Percentiles rank a stretch among this genome's conserved stretches.
Conservation (phyloP, 2,797 vertebrate species). For the Erithacus rubecula region DNA sequence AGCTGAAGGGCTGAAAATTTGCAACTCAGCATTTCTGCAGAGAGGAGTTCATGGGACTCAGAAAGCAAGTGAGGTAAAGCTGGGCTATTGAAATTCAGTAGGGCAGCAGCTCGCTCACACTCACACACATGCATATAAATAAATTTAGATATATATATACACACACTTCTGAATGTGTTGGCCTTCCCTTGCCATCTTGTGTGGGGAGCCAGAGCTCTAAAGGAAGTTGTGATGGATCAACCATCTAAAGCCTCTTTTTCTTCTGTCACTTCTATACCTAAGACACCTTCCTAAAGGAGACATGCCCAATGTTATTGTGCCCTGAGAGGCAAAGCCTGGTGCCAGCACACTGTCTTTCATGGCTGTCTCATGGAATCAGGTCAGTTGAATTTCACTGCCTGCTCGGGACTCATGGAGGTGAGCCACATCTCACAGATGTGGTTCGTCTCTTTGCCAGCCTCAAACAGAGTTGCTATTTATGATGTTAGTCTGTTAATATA, state of each 20-base stretch:
- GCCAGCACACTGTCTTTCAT: not conserved
- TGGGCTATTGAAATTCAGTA: not conserved
- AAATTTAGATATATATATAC: no score
- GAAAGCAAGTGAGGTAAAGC: not conserved
- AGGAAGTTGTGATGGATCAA: not conserved
- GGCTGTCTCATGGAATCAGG: not conserved
- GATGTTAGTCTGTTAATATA: not conserved
- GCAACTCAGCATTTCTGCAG: not conserved
- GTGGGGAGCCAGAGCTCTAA: not conserved
- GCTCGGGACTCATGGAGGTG: not conserved
- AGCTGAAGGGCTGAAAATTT: not conserved
- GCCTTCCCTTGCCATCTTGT: not conserved
- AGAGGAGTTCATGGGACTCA: not conserved
- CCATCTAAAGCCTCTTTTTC: not conserved
- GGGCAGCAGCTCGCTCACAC: not conserved
- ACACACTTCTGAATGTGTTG: not conserved
- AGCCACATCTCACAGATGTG: not conserved
- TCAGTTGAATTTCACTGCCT: constrained; percentile 5
- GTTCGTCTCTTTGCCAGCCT: not conserved
- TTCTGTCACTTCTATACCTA: not conserved
- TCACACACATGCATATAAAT: fast-evolving
- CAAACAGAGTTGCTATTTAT: not conserved
- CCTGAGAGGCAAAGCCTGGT: not conserved
- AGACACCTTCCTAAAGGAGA: not conserved
- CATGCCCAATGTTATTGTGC: fast-evolving